A percentile compares a stretch with the other conserved stretches of the same genome.
These are phyloP conservation scores for Brenthis daphne DNA, from an alignment of 2,888 invertebrate species.

Conservation along the genomic window DNA sequence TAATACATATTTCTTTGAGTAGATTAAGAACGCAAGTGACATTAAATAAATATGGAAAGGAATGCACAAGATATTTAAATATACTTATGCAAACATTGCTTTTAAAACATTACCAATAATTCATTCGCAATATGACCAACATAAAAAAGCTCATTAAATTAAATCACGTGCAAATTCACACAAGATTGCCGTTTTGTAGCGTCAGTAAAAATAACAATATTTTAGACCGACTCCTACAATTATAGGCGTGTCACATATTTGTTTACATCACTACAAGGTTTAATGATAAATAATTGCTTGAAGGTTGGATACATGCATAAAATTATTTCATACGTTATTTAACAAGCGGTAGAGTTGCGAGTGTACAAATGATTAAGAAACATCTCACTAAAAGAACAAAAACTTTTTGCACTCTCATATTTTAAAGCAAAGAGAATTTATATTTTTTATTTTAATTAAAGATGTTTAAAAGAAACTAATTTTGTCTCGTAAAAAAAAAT, in stretches of 20 bases:
- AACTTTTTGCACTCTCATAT: no score
- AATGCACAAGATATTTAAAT: no score
- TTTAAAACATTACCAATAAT: background rate
- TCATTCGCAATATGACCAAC: background rate
- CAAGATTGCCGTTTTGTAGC: conserved; percentile 1
- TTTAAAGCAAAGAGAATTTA: no score
- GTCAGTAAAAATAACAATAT: conserved; percentile 3
- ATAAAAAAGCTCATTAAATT: background rate
- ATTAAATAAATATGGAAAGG: no score
- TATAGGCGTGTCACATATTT: conserved; percentile 10
- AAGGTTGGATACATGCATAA: conserved; percentile 10
- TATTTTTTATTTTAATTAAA: no score
- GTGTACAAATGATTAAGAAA: background rate
- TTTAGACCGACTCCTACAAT: background rate
- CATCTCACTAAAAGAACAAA: no score
- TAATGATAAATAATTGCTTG: background rate
- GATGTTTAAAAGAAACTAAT: no score
- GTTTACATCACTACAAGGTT: conserved; percentile 18
- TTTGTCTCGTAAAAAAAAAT: no score
- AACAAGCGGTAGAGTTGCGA: background rate
- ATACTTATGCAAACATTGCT: background rate
- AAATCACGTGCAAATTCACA: background rate
- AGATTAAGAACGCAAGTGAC: no score
- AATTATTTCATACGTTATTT: conserved; percentile 17
- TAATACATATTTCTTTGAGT: no score